Base-by-base conservation (phyloP, 92 coral and sea anemone species). In the Zoanthus sociatus region DNA sequence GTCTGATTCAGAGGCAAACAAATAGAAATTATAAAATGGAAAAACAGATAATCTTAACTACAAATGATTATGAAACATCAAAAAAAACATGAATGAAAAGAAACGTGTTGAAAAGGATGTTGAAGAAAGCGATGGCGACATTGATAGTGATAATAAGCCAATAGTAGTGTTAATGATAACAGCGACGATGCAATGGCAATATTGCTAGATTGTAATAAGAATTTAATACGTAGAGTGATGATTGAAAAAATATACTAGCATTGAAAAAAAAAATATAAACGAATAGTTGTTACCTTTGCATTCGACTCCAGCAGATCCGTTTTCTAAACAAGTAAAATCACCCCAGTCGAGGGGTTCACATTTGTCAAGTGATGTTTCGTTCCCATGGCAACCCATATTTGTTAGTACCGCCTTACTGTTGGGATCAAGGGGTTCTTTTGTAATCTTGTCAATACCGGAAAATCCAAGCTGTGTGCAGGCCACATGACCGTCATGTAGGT, bases 401-500 rank as follows among this genome's bases (percentile, higher is more conserved):
- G 91, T 89, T 56, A 94, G 61, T 94, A 77, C 98, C 91, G 37
- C 92, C 87, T 44, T 58, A 88, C 45, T 92, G 92, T 67, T 79
- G 79, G 14, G 93, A 93, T 50, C 86, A 77, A 3, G 89, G 13
- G 91, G 73, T 26, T 55, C 74, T 10, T 0, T 70, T 33, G 68
- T 83, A 42, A 68, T 26, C 13, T 46, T 77, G n/a, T 86, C 86
- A 58, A 76, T 86, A 15, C 85, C 77, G 9, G 89, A 86, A 73
- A 93, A 94, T 0, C 98, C 98, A 12, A 94, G 88, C 86, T 94
- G 98, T 10, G 73, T 79, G 54, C 98, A 94, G 5, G 94, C 98
- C 60, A 94, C 96, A 11, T 74, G 32, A 44, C 96, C 94, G 72
- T 91, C 92, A 1, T 86, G 44, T 3, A 15, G 42, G 71, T 88